Conservation (phyloP, 2,113 vertebrate species). For the Apistogramma diplotaenia region DNA sequence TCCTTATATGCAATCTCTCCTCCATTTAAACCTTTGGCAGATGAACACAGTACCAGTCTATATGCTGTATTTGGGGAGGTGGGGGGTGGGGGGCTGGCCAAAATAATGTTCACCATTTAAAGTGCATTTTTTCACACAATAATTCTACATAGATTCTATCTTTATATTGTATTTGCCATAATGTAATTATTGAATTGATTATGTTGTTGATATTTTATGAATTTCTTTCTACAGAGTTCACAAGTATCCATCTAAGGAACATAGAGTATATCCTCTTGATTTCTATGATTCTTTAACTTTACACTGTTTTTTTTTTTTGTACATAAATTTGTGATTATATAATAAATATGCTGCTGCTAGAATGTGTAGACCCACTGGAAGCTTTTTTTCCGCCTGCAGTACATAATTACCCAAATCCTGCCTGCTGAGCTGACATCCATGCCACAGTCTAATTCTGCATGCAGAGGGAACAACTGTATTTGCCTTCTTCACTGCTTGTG, state of each 20-base stretch:
- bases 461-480: conserved; percentile 30
- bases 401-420: not conserved
- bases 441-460: conserved; percentile 16
- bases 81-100: conserved; percentile 42
- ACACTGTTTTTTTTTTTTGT: conserved; percentile 51
- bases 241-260: conserved; percentile 58
- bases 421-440: not conserved
- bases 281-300: conserved; percentile 41
- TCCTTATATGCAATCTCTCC: not conserved
- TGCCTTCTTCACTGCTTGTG: not conserved
- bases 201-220: conserved; percentile 33
- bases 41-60: conserved; percentile 54
- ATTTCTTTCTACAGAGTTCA: conserved; percentile 50
- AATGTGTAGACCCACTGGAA: not conserved
- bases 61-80: conserved; percentile 39
- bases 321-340: conserved; percentile 56
- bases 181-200: conserved; percentile 33
- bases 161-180: conserved; percentile 37
- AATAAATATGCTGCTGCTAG: conserved; percentile 39
- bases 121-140: conserved; percentile 72
- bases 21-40: conserved; percentile 67
- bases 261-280: conserved; percentile 43
- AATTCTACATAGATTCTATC: conserved; percentile 57
- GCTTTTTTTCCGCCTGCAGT: conserved; percentile 1
- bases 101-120: conserved; percentile 64